Evolutionary conservation across 2,113 vertebrate genomes (phyloP).

Genomic region (Pipra filicauda): DNA sequence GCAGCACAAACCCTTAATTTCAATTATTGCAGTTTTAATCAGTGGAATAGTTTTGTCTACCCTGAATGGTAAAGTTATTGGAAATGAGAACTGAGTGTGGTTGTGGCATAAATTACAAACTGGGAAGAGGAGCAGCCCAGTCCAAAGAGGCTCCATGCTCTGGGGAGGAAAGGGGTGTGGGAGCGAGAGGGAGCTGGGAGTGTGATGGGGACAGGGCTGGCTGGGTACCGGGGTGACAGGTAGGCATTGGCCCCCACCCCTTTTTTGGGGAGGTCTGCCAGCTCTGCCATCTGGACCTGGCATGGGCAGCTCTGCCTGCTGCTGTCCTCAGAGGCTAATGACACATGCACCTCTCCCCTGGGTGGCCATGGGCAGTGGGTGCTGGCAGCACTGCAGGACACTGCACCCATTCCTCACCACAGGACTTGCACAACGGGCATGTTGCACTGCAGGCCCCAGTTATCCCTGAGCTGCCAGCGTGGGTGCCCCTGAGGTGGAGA

Average conservation of each 20-base stretch:
- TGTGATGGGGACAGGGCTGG: accelerated
- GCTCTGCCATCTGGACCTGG: background rate
- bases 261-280: background rate
- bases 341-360: accelerated
- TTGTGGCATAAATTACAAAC: background rate
- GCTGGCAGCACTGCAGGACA: background rate
- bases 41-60: background rate
- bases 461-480: accelerated
- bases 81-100: background rate
- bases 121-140: background rate
- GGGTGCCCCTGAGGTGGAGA: background rate
- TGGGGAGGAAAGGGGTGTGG: background rate
- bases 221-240: accelerated
- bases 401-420: accelerated
- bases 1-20: background rate
- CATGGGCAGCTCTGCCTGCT: background rate
- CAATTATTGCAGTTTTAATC: conserved; percentile 48
- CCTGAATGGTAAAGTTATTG: conserved; percentile 21
- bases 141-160: background rate
- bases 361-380: accelerated
- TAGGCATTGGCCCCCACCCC: background rate
- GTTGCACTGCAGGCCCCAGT: accelerated
- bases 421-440: background rate
- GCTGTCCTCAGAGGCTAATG: background rate
- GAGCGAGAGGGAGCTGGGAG: background rate